phyloP scores from a whole-genome alignment of 2,113 vertebrate species.

The Balaenoptera acutorostrata region DNA sequence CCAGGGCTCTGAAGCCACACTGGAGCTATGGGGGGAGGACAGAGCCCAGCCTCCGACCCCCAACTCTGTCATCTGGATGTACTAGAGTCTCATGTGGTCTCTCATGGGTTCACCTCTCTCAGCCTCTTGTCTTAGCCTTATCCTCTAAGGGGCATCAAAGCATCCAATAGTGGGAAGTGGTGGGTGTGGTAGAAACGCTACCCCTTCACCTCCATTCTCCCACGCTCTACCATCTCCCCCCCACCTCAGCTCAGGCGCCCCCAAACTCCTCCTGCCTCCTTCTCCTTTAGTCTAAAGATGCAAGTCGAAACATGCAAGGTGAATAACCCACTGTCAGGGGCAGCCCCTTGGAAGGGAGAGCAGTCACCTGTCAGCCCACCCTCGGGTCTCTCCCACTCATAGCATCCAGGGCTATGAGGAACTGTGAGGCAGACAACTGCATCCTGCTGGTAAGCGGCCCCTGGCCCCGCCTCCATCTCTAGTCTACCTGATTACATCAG shows the following conservation, averaged over 20 bases:
- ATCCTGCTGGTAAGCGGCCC: background rate
- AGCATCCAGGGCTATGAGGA: background rate
- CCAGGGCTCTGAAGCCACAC: background rate
- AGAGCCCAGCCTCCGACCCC: background rate
- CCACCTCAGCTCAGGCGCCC: background rate
- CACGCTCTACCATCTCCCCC: background rate
- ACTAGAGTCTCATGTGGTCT: rapidly evolving
- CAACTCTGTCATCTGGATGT: background rate
- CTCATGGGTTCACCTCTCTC: background rate
- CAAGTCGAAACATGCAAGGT: background rate
- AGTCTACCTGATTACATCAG: constrained; percentile 40
- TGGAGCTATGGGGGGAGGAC: background rate
- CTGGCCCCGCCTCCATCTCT: background rate
- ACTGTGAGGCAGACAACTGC: background rate
- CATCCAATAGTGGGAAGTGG: rapidly evolving
- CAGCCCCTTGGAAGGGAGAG: background rate
- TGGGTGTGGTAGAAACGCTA: rapidly evolving
- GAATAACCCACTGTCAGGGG: too few relatives aligned
- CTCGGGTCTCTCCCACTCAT: background rate
- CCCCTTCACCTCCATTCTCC: too few relatives aligned
- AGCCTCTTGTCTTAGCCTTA: background rate
- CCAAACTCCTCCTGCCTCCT: background rate
- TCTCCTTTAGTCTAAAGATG: background rate
- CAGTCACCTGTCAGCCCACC: background rate
- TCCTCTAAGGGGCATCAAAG: too few relatives aligned